Evolutionary conservation across 1,140 invertebrate species (phyloP).

Genomic region (Heliconius congener): DNA sequence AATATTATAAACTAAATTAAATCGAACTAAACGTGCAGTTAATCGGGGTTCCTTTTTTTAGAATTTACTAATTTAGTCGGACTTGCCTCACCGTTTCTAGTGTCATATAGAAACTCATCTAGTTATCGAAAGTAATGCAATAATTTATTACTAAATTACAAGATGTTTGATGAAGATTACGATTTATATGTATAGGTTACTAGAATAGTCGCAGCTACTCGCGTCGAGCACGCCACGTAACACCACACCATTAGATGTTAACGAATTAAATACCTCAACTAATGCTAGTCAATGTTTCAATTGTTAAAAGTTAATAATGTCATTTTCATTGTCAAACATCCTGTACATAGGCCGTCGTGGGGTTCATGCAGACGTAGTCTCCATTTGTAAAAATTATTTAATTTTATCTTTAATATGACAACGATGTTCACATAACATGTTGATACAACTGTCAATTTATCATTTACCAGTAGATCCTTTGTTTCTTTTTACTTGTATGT

Average conservation of each 20-base stretch:
- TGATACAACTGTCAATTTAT: conserved; percentile 12
- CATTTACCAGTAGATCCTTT: neutral
- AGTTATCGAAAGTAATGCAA: conserved; percentile 54
- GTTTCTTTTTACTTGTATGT: neutral
- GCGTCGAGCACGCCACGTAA: conserved; percentile 41
- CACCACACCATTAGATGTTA: conserved; percentile 46
- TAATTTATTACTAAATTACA: conserved; percentile 61
- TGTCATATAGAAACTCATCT: conserved; percentile 53
- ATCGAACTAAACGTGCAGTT: conserved; percentile 45
- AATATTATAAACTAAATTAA: conserved; percentile 28
- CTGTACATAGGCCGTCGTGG: conserved; percentile 50
- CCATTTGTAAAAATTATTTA: neutral
- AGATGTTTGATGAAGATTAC: conserved; percentile 67
- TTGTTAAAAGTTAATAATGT: conserved; percentile 45
- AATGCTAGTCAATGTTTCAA: conserved; percentile 36
- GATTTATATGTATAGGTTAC: conserved; percentile 14
- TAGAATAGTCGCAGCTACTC: conserved; percentile 1
- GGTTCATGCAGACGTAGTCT: conserved; percentile 22
- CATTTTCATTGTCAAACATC: conserved; percentile 64
- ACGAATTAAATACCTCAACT: conserved; percentile 66
- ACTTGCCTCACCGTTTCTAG: conserved; percentile 66
- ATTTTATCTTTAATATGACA: neutral
- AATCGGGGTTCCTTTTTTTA: conserved; percentile 64
- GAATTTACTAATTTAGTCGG: conserved; percentile 74
- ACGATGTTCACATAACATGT: neutral